Evolutionary conservation across 2,888 invertebrate genomes (phyloP), one percentile per base, ranked within the genome.

Genomic region (Epinotia brunnichana): DNA sequence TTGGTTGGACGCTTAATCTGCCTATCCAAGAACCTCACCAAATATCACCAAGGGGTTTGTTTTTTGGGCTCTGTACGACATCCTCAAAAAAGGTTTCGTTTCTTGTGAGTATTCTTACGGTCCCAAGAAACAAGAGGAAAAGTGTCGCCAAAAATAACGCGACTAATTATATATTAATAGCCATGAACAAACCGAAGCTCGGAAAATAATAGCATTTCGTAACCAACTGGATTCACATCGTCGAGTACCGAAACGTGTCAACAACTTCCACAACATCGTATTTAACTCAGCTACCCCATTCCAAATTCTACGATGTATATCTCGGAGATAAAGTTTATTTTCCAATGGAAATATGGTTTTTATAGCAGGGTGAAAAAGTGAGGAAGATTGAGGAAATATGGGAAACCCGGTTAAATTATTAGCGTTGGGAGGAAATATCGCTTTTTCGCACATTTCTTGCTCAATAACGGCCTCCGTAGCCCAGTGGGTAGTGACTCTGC

Each of bases 331-430:
- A 64, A 39, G 53, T 13, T 39, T 15, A 2, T 17, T 53, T 39
- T 63, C 0, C 63, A 53, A 53, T 53, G 17, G 39, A 53, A 29
- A 13, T 35, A 63, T 2, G 15, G 0, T 4, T 11, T 5, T 13
- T 48, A 29, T 24, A n/a, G 11, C 11, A 51, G 0, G 17, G 4
- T 0, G 39, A 10, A 13, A 4, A 54, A 41, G n/a, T 54, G 9
- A 35, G 10, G 21, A 1, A 60, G 35, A 11, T 21, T 21, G 21
- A 24, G 59, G 35, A 48, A 51, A 60, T 54, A 54, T 69, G 15
- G 17, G 41, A 15, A 62, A 69, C 29, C 11, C 57, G 9, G 51
- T 64, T 54, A 70, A 64, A 64, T 70, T 59, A 69, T 54, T 56
- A 59, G 17, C 17, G 51, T n/a, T 10, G n/a, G 54, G 29, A 57